phyloP scores from a whole-genome alignment of 2,888 invertebrate genomes.

The Pseudolycoriella hygida region DNA sequence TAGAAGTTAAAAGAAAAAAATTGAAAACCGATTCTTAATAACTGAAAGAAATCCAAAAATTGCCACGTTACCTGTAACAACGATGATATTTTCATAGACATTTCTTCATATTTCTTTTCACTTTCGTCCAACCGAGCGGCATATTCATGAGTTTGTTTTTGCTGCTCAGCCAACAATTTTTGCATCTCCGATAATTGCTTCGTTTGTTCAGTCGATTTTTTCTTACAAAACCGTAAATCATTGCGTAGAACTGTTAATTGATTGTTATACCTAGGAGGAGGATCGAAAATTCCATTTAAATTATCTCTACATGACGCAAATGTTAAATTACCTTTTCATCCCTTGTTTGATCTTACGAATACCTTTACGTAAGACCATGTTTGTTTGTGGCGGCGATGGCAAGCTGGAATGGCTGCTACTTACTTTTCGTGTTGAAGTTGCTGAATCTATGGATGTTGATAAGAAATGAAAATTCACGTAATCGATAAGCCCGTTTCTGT shows the following conservation, averaged over 20 bases:
- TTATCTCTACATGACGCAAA: neutral
- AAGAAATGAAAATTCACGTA: neutral
- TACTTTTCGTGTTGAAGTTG: neutral
- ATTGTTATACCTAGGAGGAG: slow-evolving; percentile 49
- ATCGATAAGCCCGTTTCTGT: neutral
- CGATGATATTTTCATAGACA: slow-evolving; percentile 74
- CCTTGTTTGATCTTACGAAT: slow-evolving; percentile 78
- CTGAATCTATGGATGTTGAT: neutral
- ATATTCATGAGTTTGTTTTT: slow-evolving; percentile 60
- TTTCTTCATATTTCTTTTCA: slow-evolving; percentile 81
- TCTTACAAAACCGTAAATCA: slow-evolving; percentile 62
- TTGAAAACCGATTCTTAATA: too few species aligned
- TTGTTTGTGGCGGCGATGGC: slow-evolving; percentile 58
- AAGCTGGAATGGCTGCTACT: slow-evolving; percentile 21
- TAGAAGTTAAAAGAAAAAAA: too few species aligned
- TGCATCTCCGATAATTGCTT: slow-evolving; percentile 67
- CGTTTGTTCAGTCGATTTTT: slow-evolving; percentile 69
- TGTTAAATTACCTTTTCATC: slow-evolving; percentile 48
- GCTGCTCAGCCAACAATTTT: slow-evolving; percentile 51
- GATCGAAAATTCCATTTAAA: neutral
- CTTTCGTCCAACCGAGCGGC: slow-evolving; percentile 75
- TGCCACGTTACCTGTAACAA: slow-evolving; percentile 57
- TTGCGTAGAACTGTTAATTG: slow-evolving; percentile 61
- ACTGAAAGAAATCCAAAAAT: too few species aligned
- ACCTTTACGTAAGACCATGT: slow-evolving; percentile 70